Percentiles rank a stretch among this genome's conserved stretches.
Evolutionary conservation across 2,797 vertebrate genomes (phyloP).

Genomic region (Pristis pectinata): DNA sequence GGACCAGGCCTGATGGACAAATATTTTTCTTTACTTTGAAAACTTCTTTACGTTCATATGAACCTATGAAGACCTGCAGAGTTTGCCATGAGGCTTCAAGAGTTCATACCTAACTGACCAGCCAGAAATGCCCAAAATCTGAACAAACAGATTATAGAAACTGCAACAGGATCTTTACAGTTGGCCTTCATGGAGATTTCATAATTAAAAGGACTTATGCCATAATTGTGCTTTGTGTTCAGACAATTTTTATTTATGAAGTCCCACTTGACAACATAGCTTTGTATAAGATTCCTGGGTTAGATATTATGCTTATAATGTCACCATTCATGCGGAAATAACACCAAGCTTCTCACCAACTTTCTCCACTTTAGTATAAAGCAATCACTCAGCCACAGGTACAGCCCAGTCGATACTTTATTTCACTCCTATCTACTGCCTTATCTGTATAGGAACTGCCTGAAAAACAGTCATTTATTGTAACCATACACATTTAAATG

Average conservation of each 20-base stretch:
- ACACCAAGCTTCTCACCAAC: neutral
- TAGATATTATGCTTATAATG: neutral
- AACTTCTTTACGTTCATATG: neutral
- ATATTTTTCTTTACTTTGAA: neutral
- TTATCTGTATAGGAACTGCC: neutral
- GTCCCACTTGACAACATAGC: neutral
- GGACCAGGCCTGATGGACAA: neutral
- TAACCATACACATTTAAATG: conserved; percentile 48
- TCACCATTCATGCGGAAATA: neutral
- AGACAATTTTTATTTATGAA: neutral
- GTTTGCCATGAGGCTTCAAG: neutral
- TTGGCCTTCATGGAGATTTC: neutral
- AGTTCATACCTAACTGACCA: neutral
- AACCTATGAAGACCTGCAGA: neutral
- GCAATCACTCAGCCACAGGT: conserved; percentile 18
- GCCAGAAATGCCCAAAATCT: neutral
- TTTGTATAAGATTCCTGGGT: neutral
- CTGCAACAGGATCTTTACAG: neutral
- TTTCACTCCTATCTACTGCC: neutral
- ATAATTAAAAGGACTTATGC: neutral
- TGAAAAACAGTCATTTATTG: conserved; percentile 8
- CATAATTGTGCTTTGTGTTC: neutral
- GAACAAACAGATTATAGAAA: neutral
- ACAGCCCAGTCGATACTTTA: neutral
- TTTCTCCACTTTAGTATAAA: neutral